Conservation (phyloP, 1,140 invertebrate species). For the Popillia japonica region DNA sequence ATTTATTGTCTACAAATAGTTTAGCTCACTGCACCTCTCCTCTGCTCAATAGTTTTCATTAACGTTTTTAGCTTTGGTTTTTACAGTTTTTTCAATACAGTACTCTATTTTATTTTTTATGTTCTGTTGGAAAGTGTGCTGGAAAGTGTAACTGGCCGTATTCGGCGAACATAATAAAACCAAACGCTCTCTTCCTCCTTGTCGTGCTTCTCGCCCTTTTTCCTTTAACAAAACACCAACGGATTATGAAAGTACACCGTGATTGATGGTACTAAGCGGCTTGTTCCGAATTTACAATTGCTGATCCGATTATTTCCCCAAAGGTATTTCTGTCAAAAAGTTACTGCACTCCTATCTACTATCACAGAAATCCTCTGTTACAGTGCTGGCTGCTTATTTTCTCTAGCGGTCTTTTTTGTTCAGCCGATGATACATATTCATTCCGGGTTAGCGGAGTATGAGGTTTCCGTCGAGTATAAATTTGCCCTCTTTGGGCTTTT, state of each 20-base stretch:
- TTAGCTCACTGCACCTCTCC: too few species aligned
- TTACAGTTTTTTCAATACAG: too few species aligned
- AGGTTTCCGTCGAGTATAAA: not conserved
- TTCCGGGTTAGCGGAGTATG: not conserved
- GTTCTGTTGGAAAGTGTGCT: too few species aligned
- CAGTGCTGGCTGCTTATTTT: constrained; percentile 9
- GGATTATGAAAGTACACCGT: not conserved
- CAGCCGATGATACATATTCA: constrained; percentile 23
- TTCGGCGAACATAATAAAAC: constrained; percentile 17
- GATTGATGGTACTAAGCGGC: constrained; percentile 23
- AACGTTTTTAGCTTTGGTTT: too few species aligned
- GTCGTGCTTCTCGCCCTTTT: not conserved
- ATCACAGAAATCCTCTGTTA: not conserved
- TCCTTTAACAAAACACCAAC: not conserved
- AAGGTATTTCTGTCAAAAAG: not conserved
- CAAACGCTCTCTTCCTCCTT: not conserved
- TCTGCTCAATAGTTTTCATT: too few species aligned
- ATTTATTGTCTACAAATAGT: too few species aligned
- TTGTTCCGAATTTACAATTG: constrained; percentile 29
- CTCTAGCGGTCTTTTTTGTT: not conserved
- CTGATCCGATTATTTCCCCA: constrained; percentile 19
- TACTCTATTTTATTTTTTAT: too few species aligned
- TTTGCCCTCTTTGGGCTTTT: not conserved
- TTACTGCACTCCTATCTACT: too few species aligned
- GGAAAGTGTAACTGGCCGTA: too few species aligned